phyloP scores from a whole-genome alignment of 1,140 invertebrate genomes.

The Pseudomyrmex flavicornis region DNA sequence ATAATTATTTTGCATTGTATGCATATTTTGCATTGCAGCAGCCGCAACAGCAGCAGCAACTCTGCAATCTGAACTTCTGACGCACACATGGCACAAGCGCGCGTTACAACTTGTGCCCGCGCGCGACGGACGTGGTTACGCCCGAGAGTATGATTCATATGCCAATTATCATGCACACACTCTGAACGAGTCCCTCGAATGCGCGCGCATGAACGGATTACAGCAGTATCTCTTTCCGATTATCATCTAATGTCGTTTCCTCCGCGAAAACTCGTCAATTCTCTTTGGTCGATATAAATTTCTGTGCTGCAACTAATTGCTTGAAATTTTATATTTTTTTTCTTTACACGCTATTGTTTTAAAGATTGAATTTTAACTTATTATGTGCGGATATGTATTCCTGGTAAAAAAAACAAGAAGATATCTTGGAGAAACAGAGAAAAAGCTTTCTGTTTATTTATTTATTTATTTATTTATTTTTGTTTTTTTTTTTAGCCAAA shows the following conservation, averaged over 20 bases:
- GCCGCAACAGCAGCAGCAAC: conserved; percentile 28
- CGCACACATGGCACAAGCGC: conserved; percentile 56
- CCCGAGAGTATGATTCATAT: conserved; percentile 80
- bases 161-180: conserved; percentile 80
- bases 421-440: neutral
- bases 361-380: neutral
- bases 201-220: conserved; percentile 1
- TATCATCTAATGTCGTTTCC: neutral
- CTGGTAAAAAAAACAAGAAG: neutral
- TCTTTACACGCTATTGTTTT: neutral
- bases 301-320: neutral
- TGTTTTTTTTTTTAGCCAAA: too few relatives aligned
- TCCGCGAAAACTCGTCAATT: neutral
- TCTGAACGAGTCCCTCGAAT: conserved; percentile 64
- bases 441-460: neutral
- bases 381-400: neutral
- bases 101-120: conserved; percentile 31
- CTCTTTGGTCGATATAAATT: neutral
- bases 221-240: conserved; percentile 32
- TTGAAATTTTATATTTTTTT: neutral
- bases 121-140: conserved; percentile 66
- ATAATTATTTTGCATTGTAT: conserved; percentile 80
- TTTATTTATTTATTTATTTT: conserved; percentile 20
- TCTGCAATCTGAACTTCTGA: conserved; percentile 31
- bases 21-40: conserved; percentile 74